Percentiles rank a stretch among this genome's conserved stretches.
These are phyloP conservation scores for Cichlasoma orientale DNA, from an alignment of 2,797 vertebrate species.

Conservation along the genomic window DNA sequence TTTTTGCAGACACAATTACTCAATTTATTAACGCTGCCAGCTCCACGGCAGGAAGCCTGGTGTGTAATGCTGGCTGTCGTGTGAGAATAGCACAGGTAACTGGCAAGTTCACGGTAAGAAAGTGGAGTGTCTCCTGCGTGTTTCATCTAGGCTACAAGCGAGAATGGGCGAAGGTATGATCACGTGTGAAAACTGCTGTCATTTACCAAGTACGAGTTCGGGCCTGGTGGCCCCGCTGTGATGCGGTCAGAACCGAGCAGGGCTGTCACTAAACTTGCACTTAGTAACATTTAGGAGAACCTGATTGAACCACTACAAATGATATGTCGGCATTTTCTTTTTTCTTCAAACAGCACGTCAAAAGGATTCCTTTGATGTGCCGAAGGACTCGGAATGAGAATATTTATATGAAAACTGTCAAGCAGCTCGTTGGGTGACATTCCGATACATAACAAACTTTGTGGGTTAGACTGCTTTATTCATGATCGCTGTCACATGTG, in stretches of 20 bases:
- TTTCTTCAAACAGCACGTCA: background rate
- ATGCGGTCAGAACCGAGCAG: background rate
- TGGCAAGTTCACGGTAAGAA: background rate
- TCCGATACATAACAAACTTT: background rate
- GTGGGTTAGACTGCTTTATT: slow-evolving; percentile 7
- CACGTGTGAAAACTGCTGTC: background rate
- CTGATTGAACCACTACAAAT: background rate
- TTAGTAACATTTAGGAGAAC: background rate
- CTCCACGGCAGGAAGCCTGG: background rate
- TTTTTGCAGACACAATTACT: too few relatives aligned
- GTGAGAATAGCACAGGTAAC: background rate
- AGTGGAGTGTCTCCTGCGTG: background rate
- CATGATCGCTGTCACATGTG: background rate
- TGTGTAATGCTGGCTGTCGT: too few relatives aligned
- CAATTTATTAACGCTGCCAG: too few relatives aligned
- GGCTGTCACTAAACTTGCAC: background rate
- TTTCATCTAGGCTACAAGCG: background rate
- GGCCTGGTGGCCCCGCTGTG: background rate
- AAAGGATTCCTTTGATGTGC: background rate
- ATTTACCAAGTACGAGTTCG: background rate
- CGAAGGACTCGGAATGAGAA: background rate
- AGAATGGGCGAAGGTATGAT: background rate
- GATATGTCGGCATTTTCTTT: background rate
- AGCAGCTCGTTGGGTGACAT: background rate
- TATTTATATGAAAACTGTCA: slow-evolving; percentile 2